These are phyloP conservation scores for Ormyrus pomaceus DNA, from an alignment of 2,888 invertebrate genomes.

Conservation along the genomic window DNA sequence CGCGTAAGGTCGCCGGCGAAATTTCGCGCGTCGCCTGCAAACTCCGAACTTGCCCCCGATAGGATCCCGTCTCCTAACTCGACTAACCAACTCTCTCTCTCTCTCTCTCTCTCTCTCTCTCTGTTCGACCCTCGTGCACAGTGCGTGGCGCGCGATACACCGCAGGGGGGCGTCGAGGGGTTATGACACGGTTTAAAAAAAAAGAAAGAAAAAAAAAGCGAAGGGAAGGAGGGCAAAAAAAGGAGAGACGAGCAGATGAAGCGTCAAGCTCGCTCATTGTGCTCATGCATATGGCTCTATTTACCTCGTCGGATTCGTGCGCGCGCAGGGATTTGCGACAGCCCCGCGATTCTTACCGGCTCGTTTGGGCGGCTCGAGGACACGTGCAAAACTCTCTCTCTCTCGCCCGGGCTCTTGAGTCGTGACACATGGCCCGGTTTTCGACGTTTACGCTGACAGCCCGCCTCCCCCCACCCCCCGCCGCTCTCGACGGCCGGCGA, in stretches of 20 bases:
- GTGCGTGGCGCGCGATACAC: background rate
- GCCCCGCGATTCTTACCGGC: background rate
- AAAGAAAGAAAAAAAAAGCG: background rate
- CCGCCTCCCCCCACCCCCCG: too few species aligned
- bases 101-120: background rate
- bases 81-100: slow-evolving; percentile 47
- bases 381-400: slow-evolving; percentile 11
- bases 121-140: background rate
- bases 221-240: background rate
- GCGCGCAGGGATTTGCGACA: slow-evolving; percentile 23
- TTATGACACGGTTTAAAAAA: slow-evolving; percentile 11
- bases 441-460: slow-evolving; percentile 27
- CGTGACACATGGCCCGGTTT: slow-evolving; percentile 46
- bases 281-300: slow-evolving; percentile 55
- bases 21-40: slow-evolving; percentile 34
- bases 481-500: background rate
- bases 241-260: slow-evolving; percentile 42
- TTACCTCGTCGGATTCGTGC: slow-evolving; percentile 47
- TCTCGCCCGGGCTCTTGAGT: slow-evolving; percentile 20
- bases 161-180: slow-evolving; percentile 30
- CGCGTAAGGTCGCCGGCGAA: background rate
- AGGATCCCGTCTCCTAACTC: slow-evolving; percentile 27
- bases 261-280: slow-evolving; percentile 24
- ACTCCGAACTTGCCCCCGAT: slow-evolving; percentile 31
- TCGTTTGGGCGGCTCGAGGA: slow-evolving; percentile 7